Conservation (phyloP, 2,888 invertebrate genomes). For the Sturmia bella region DNA sequence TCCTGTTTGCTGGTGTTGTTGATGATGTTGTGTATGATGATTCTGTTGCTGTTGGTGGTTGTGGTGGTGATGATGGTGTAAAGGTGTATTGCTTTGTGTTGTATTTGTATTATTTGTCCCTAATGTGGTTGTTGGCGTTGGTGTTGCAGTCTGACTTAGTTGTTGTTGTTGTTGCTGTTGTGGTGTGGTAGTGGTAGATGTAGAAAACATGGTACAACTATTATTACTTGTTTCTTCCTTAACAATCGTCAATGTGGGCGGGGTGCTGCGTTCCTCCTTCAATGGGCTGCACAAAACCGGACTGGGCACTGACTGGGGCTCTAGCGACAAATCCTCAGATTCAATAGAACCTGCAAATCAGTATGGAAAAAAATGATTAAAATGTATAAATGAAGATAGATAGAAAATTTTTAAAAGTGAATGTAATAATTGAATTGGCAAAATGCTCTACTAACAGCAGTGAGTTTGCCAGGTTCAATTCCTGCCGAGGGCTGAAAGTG, state of each 20-base stretch:
- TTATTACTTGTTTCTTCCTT: constrained; percentile 90
- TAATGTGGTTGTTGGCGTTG: constrained; percentile 73
- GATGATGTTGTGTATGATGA: constrained; percentile 67
- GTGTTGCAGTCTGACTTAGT: constrained; percentile 74
- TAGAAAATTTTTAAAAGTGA: background rate
- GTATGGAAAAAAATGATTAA: constrained; percentile 52
- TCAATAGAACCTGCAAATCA: constrained; percentile 88
- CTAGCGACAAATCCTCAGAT: constrained; percentile 89
- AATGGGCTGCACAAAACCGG: constrained; percentile 84
- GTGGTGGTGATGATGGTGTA: constrained; percentile 73
- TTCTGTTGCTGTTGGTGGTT: constrained; percentile 72
- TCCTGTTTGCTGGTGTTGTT: constrained; percentile 75
- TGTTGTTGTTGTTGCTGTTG: constrained; percentile 68
- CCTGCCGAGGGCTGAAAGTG: no score
- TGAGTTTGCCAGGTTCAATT: no score
- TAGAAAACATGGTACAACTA: constrained; percentile 83
- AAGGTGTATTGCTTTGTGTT: constrained; percentile 66
- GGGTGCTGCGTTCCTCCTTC: constrained; percentile 86
- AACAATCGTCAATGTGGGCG: constrained; percentile 85
- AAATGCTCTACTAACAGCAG: no score
- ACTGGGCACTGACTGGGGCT: constrained; percentile 83
- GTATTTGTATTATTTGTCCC: constrained; percentile 70
- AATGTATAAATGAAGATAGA: constrained; percentile 14
- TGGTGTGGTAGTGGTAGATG: constrained; percentile 74
- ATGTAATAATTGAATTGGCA: background rate